A percentile compares a stretch with the other conserved stretches of the same genome.
Conservation (phyloP, 92 coral and sea anemone genomes). For the Paramuricea clavata region DNA sequence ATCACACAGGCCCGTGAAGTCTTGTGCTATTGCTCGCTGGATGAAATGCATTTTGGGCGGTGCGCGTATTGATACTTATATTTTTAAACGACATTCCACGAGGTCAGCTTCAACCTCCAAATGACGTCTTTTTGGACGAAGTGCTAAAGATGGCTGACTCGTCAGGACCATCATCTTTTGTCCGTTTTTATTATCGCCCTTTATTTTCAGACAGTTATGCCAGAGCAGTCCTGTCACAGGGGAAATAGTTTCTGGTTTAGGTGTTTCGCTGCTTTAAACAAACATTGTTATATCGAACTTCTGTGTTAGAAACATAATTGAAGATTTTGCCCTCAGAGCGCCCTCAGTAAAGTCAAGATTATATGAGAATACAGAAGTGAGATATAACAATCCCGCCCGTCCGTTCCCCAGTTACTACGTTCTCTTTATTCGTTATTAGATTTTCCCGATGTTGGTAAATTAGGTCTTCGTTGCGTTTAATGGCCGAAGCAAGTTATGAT, state of each 20-base stretch:
- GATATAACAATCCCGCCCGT: no score
- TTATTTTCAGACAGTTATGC: neutral
- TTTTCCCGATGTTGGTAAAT: no score
- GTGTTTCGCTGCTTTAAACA: neutral
- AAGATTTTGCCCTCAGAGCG: no score
- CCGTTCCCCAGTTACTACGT: no score
- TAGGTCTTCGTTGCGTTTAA: no score
- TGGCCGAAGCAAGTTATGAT: no score
- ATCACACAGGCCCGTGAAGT: neutral
- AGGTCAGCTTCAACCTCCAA: neutral
- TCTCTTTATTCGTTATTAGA: no score
- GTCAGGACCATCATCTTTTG: neutral
- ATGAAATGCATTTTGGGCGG: neutral
- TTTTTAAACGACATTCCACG: neutral
- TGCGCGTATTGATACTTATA: neutral
- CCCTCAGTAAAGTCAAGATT: no score
- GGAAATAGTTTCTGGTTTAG: neutral
- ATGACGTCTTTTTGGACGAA: neutral
- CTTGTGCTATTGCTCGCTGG: neutral
- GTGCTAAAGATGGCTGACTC: neutral
- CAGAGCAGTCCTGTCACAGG: neutral
- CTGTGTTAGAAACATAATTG: slow-evolving; percentile 46
- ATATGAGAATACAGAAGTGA: no score
- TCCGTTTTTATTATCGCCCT: neutral
- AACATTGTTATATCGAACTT: slow-evolving; percentile 9